Base-by-base conservation (phyloP, 2,797 vertebrate species). In the Pagetopsis macropterus region DNA sequence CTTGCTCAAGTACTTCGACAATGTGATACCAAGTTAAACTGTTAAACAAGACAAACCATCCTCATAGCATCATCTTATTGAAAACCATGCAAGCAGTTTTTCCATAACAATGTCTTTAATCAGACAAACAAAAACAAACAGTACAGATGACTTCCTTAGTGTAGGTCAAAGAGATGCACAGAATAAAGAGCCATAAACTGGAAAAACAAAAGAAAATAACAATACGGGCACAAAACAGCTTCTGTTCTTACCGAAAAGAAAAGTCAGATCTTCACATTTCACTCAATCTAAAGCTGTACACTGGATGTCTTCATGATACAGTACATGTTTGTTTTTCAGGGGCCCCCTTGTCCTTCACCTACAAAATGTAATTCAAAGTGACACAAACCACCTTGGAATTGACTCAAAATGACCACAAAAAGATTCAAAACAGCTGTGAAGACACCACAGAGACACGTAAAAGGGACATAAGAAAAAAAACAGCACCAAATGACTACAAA, bases 11-110 rank as follows among this genome's bases (percentile, higher is more conserved):
- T 16, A 56, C 17, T 21, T 21, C 69, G 44, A 59, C 44, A 52
- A 57, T 58, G 37, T 43, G 52, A 70, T 70, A 31, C 46, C 16
- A 45, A 44, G 27, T 54, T 48, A 27, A 17, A 44, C 37, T 50
- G 17, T 40, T 68, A 12, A 46, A 66, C 4, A 31, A 58, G n/a
- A 56, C 5, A 17, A 41, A 46, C 72, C 11, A 44, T 37, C 40
- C 5, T n/a, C 21, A 33, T 13, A 46, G 4, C 49, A 43, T 58
- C 63, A 43, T 58, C 63, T 43, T n/a, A 37, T 43, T 37, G 14
- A 41, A 37, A 37, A 37, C 37, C 33, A 37, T 37, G 33, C 33
- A 37, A 37, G 33, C 33, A 37, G 33, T 37, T 37, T 37, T 37
- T 37, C 33, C 33, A 37, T 37, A 7, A 27, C 27, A 27, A 27